Base-by-base conservation (phyloP, 2,888 invertebrate species). In the Drosophila multiciliata region DNA sequence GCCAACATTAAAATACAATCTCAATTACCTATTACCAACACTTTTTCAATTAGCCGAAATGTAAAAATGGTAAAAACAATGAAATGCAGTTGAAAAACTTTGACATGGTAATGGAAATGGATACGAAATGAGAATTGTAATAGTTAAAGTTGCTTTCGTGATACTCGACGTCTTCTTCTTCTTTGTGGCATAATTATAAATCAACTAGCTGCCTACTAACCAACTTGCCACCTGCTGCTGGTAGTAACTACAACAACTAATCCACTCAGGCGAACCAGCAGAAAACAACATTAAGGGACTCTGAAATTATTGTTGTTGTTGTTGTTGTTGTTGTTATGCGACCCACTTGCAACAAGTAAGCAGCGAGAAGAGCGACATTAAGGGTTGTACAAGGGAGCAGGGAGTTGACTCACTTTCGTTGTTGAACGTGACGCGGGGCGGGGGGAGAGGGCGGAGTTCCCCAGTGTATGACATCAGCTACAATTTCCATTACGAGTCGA, bases 401-500 rank as follows among this genome's bases (percentile, higher is more conserved):
- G 29, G 26, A 69, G 67, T 73, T 82, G 82, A 78, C 80, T 87
- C 85, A 85, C 83, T 87, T 84, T 85, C 80, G 77, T 73, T 15
- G 7, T 15, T 45, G 36, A 72, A 23, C 23, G 23, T 23, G 23
- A 2, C 1, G 23, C 23, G 23, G 23, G 23, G 23, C 23, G 1
- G 1, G 55, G 52, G 15, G 1, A 17, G 49, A 40, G 20, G 53
- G 58, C 23, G 71, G 55, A 59, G 69, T 36, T 90, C 87, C 87
- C 87, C 76, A 68, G 87, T 75, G 87, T 80, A 87, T 87, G 90
- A 90, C 87, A 87, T 87, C 87, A 87, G 87, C 90, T 90, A 90
- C 86, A 87, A 87, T 87, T 87, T 87, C 89, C 87, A 87, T 87
- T 87, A 87, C 87, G 90, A 90, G 74, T 74, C 76, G 82, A 82